A percentile compares a stretch with the other conserved stretches of the same genome.
Evolutionary conservation across 1,140 invertebrate species (phyloP).

Genomic region (Holcopasites calliopsidis): DNA sequence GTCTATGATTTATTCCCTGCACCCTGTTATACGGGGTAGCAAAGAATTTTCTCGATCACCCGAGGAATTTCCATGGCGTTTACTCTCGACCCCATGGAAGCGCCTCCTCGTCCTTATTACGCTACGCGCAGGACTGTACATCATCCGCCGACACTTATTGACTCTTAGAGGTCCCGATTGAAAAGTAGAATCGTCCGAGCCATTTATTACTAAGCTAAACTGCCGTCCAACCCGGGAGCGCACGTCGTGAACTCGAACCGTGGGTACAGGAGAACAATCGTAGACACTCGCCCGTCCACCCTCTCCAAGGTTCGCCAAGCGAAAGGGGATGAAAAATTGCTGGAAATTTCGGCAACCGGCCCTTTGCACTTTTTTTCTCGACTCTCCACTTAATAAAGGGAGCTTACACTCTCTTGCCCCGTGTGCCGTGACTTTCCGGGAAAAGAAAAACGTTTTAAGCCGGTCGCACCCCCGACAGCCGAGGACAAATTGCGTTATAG

Average conservation of each 20-base stretch:
- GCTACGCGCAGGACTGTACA: constrained; percentile 59
- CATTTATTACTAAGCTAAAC: constrained; percentile 68
- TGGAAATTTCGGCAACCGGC: constrained; percentile 56
- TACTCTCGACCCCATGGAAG: not conserved
- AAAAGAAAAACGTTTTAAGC: constrained; percentile 44
- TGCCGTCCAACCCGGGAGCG: constrained; percentile 32
- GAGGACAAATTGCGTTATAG: constrained; percentile 58
- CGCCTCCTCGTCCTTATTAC: constrained; percentile 67
- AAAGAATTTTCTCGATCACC: not conserved
- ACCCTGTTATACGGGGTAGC: not conserved
- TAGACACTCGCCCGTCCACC: constrained; percentile 37
- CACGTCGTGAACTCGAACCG: constrained; percentile 11
- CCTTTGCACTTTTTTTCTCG: not conserved
- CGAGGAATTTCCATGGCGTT: not conserved
- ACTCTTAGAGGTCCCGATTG: constrained; percentile 72
- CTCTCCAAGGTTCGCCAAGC: constrained; percentile 29
- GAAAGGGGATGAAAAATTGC: constrained; percentile 69
- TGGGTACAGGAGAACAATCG: constrained; percentile 12
- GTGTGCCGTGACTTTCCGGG: constrained; percentile 38
- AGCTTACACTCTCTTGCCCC: constrained; percentile 30
- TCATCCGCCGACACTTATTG: constrained; percentile 77
- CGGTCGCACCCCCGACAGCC: not conserved
- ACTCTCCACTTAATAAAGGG: constrained; percentile 58
- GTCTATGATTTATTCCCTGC: not conserved
- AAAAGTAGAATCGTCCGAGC: constrained; percentile 72